Conservation (phyloP, 2,888 invertebrate species). For the Phortica okadai region DNA sequence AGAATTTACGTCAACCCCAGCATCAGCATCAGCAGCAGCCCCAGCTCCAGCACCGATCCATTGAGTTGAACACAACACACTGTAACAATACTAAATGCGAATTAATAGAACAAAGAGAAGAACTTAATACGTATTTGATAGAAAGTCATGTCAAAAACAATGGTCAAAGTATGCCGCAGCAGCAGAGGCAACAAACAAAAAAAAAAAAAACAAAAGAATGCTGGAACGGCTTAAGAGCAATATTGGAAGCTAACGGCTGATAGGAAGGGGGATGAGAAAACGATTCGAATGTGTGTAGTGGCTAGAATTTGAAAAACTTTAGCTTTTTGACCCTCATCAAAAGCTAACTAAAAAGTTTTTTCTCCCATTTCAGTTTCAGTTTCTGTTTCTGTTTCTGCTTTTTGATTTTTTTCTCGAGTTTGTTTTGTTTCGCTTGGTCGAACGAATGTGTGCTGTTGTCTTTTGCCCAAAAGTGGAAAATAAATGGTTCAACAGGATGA, state of each 20-base stretch:
- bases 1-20: background rate
- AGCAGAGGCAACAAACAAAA: background rate
- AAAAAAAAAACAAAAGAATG: background rate
- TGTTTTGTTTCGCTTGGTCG: conserved; percentile 21
- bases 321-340: conserved; percentile 67
- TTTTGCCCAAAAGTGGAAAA: conserved; percentile 67
- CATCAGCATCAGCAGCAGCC: too few species aligned
- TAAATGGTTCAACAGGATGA: conserved; percentile 70
- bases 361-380: conserved; percentile 46
- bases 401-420: conserved; percentile 12
- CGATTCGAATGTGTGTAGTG: conserved; percentile 31
- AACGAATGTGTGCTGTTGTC: conserved; percentile 49
- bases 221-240: too few species aligned
- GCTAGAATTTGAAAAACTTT: conserved; percentile 62
- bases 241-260: background rate
- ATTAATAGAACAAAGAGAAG: conserved; percentile 62
- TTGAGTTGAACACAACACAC: conserved; percentile 1
- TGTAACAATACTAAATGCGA: conserved; percentile 41
- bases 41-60: too few species aligned
- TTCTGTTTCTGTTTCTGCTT: conserved; percentile 46
- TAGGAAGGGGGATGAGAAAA: background rate
- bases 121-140: conserved; percentile 68
- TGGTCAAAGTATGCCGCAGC: conserved; percentile 64
- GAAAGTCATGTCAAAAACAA: conserved; percentile 71
- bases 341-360: conserved; percentile 69